A percentile compares a stretch with the other conserved stretches of the same genome.
Evolutionary conservation across 2,888 invertebrate genomes (phyloP).

Genomic region (Leucophora obtusa): DNA sequence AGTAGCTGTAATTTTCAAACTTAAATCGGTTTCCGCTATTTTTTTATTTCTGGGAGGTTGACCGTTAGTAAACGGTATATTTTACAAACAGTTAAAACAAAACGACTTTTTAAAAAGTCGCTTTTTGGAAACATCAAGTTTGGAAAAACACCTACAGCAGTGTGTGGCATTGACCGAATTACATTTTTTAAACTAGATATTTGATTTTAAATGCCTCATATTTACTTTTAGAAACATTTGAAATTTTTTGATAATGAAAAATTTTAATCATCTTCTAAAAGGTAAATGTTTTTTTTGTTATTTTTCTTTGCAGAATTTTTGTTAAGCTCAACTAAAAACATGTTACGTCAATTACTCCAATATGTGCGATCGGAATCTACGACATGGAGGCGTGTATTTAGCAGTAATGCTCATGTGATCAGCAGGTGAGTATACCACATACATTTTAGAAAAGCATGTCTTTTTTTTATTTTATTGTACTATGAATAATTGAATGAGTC

Average conservation of each 20-base stretch:
- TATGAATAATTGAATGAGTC: neutral
- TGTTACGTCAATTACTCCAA: conserved; percentile 56
- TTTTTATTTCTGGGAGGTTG: no score
- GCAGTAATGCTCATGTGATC: conserved; percentile 39
- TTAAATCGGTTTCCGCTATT: no score
- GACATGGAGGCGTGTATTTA: conserved; percentile 46
- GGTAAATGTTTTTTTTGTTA: conserved; percentile 17
- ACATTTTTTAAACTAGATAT: no score
- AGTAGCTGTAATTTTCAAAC: no score
- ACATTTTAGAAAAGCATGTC: neutral
- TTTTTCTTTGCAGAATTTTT: conserved; percentile 35
- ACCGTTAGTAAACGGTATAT: no score
- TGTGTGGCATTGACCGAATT: no score
- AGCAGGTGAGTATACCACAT: conserved; percentile 36
- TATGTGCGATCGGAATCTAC: conserved; percentile 14
- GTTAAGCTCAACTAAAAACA: conserved; percentile 23
- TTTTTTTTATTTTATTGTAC: no score
- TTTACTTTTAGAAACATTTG: neutral
- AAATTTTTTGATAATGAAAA: neutral
- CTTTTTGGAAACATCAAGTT: no score
- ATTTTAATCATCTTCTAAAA: neutral
- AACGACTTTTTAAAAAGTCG: no score
- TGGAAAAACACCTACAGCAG: no score
- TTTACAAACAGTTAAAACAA: no score
- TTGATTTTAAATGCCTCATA: no score